phyloP scores from a whole-genome alignment of 2,888 invertebrate genomes.

The Aphodius sticticus region DNA sequence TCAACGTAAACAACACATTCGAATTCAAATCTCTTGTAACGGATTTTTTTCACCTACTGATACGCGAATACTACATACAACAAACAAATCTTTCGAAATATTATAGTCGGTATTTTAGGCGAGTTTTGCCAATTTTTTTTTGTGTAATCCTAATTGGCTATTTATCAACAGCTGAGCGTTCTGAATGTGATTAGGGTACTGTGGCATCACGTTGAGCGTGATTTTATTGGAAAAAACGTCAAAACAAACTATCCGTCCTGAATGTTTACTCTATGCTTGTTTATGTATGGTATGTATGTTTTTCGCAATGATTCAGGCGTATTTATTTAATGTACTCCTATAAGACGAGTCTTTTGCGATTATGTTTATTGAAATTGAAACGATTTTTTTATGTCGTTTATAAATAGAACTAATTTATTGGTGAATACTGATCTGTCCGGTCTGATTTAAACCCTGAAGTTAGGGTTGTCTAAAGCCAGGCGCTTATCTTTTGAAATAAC shows the following conservation, averaged over 20 bases:
- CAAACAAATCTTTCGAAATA: neutral
- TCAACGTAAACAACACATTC: neutral
- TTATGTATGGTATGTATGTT: neutral
- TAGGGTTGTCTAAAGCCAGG: neutral
- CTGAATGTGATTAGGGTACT: neutral
- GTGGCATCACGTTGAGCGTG: neutral
- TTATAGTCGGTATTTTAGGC: neutral
- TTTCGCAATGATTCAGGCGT: neutral
- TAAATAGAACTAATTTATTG: neutral
- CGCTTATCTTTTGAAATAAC: neutral
- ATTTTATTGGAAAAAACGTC: neutral
- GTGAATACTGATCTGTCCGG: neutral
- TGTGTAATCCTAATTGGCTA: neutral
- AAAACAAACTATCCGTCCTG: neutral
- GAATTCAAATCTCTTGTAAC: neutral
- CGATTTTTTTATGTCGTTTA: neutral
- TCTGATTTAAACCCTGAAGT: neutral
- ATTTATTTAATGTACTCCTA: neutral
- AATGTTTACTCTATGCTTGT: neutral
- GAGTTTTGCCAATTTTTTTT: neutral
- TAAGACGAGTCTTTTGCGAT: neutral
- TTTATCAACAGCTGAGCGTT: neutral
- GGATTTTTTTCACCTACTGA: neutral
- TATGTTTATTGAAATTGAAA: conserved; percentile 4
- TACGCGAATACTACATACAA: neutral